Evolutionary conservation across 2,797 vertebrate species (phyloP).

Genomic region (Silurus lanzhouensis): DNA sequence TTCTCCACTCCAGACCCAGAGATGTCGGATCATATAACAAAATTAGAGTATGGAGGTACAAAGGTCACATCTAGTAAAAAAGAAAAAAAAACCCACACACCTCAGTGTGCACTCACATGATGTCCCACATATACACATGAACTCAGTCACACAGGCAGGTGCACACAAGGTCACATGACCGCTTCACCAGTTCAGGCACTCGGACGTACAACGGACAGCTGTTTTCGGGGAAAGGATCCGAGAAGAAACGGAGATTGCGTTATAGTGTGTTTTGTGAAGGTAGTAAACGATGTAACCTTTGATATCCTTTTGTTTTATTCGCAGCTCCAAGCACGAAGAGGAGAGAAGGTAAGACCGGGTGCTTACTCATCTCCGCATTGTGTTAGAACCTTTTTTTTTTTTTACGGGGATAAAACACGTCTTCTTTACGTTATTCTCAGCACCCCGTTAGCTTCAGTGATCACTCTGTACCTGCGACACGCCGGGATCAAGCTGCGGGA

Average conservation of each 20-base stretch:
- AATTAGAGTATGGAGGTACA: constrained; percentile 16
- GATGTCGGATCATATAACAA: background rate
- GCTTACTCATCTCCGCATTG: background rate
- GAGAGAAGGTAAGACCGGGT: constrained; percentile 84
- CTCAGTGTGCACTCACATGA: constrained; percentile 7
- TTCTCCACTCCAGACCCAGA: background rate
- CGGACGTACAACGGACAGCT: background rate
- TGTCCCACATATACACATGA: background rate
- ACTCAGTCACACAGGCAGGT: background rate
- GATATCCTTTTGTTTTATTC: constrained; percentile 48
- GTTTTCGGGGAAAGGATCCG: background rate
- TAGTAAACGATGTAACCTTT: constrained; percentile 32
- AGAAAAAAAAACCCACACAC: constrained; percentile 23
- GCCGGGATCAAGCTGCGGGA: constrained; percentile 85
- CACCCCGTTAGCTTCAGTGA: constrained; percentile 84
- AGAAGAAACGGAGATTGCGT: background rate
- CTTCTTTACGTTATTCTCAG: constrained; percentile 61
- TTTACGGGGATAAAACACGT: too few species aligned
- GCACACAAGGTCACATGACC: constrained; percentile 9
- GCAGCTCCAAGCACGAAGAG: constrained; percentile 91
- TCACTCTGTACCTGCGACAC: constrained; percentile 86
- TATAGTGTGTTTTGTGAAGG: background rate
- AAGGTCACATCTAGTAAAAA: constrained; percentile 39
- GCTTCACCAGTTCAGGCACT: background rate
- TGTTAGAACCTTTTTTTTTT: background rate